Evolutionary conservation across 2,797 vertebrate species (phyloP), one percentile per base, ranked within the genome.

Genomic region (Xiphorhynchus erythropygius): DNA sequence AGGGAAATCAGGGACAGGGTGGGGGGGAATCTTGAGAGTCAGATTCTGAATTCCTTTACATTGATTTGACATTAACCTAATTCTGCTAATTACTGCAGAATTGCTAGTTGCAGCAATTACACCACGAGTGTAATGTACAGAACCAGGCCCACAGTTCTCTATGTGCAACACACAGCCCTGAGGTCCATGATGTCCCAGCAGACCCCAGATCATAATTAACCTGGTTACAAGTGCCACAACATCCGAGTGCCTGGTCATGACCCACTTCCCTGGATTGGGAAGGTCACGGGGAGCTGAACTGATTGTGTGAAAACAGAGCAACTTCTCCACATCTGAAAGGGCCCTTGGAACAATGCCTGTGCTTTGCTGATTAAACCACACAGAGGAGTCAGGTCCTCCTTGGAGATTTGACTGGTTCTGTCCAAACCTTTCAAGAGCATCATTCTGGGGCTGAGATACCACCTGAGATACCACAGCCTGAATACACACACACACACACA

Each of bases 1-100:
- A 96, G 74, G 46, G 67, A 86, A 95, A 92, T 94, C 76, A 95
- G 59, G 42, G 55, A 86, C 0, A 2, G 39, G 11, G 28, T 0
- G 5, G 44, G 42, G 41, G 0, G 19, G 3, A 9, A 68, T 77
- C 46, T 71, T 25, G 21, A 47, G n/a, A 27, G 33, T 6, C 55
- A 67, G 47, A 91, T 63, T 67, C 65, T 64, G 74, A 90, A 84
- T 79, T 90, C 42, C 62, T 86, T 93, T 63, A 81, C 2, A 0
- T 10, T 84, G 65, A 86, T 73, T 91, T 91, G 50, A 91, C 37
- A 37, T 63, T 79, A 94, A 70, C 13, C 33, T 70, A 70, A 79
- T 77, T 89, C 63, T 74, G 35, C 44, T 93, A 82, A 90, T 94
- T 71, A 83, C 5, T 67, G 67, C 14, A 41, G 84, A 82, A 82